A percentile compares a stretch with the other conserved stretches of the same genome.
Conservation (phyloP, 2,888 invertebrate species). For the Calliphora vomitoria region DNA sequence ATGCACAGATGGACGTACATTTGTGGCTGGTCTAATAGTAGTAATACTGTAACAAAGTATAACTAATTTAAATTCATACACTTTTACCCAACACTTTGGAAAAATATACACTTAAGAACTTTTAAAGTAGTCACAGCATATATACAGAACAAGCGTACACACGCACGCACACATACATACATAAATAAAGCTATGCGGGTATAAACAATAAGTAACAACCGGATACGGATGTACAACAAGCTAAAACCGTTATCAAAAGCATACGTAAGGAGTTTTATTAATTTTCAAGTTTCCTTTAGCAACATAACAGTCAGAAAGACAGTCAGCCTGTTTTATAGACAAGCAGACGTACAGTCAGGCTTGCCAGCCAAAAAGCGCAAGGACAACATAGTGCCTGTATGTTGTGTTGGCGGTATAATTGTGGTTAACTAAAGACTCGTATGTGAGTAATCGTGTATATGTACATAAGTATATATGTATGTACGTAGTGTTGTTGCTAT, state of each 20-base stretch:
- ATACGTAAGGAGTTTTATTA: conserved; percentile 68
- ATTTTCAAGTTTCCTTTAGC: conserved; percentile 48
- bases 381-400: neutral
- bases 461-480: no score
- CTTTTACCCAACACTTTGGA: neutral
- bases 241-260: conserved; percentile 69
- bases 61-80: neutral
- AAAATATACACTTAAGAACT: conserved; percentile 32
- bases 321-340: neutral
- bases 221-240: conserved; percentile 73
- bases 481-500: conserved; percentile 19
- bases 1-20: no score
- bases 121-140: neutral
- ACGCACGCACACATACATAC: neutral
- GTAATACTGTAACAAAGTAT: no score
- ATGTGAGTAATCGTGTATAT: neutral
- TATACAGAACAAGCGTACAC: neutral
- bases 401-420: conserved; percentile 63
- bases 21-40: no score
- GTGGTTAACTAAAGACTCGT: conserved; percentile 51
- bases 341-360: neutral
- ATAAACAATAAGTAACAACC: conserved; percentile 68
- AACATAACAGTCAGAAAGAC: conserved; percentile 6
- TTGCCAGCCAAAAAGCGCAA: conserved; percentile 29
- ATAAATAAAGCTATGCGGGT: conserved; percentile 5